Evolutionary conservation across 2,888 invertebrate genomes (phyloP).

Genomic region (Eledona agricola): DNA sequence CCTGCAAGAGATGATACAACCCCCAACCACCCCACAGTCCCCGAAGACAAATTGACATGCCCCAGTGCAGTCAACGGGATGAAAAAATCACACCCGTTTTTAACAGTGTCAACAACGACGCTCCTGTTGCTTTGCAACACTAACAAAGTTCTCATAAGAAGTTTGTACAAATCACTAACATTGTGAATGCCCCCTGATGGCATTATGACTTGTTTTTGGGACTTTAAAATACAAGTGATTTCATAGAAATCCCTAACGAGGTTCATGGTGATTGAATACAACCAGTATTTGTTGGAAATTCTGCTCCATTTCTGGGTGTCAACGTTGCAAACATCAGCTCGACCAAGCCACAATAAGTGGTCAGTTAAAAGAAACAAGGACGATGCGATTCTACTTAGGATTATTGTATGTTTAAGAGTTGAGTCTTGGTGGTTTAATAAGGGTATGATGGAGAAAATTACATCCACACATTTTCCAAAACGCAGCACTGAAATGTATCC

Average conservation of each 20-base stretch:
- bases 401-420: conserved; percentile 74
- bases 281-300: conserved; percentile 83
- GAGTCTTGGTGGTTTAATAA: conserved; percentile 78
- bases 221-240: conserved; percentile 71
- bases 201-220: conserved; percentile 56
- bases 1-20: conserved; percentile 84
- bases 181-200: conserved; percentile 43
- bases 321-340: conserved; percentile 73
- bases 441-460: conserved; percentile 77
- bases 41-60: conserved; percentile 79
- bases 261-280: conserved; percentile 82
- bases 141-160: conserved; percentile 44
- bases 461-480: conserved; percentile 85
- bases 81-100: conserved; percentile 87
- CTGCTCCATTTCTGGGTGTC: conserved; percentile 80
- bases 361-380: conserved; percentile 84
- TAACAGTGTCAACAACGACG: conserved; percentile 82
- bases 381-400: conserved; percentile 81
- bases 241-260: conserved; percentile 87
- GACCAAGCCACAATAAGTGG: conserved; percentile 86
- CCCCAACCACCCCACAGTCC: conserved; percentile 80
- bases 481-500: conserved; percentile 75
- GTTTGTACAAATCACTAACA: conserved; percentile 45
- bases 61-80: conserved; percentile 86
- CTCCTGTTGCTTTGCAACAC: conserved; percentile 66